phyloP scores from a whole-genome alignment of 92 coral and sea anemone genomes.

The Palythoa grandis region DNA sequence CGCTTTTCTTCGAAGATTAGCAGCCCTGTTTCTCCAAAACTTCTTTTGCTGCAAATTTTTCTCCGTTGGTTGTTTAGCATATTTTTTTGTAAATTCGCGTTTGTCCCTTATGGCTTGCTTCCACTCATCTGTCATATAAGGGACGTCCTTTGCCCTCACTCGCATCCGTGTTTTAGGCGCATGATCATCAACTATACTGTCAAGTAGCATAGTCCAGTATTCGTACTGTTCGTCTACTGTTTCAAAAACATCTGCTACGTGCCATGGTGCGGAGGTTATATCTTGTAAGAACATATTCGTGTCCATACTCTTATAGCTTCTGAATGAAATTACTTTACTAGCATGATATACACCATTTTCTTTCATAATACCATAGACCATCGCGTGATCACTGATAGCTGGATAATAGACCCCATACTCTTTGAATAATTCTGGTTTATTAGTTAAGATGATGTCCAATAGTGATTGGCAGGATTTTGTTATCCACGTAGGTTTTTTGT shows the following conservation, averaged over 20 bases:
- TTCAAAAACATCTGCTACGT: constrained; percentile 24
- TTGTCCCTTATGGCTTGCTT: constrained; percentile 39
- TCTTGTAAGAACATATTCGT: background rate
- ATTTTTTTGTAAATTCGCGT: background rate
- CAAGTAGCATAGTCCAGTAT: constrained; percentile 39
- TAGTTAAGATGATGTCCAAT: constrained; percentile 35
- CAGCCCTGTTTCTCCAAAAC: constrained; percentile 35
- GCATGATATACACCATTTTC: background rate
- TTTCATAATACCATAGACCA: background rate
- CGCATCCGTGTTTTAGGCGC: constrained; percentile 42
- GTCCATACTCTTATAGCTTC: constrained; percentile 21
- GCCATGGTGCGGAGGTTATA: constrained; percentile 37
- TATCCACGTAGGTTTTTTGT: background rate
- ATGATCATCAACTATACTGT: constrained; percentile 25
- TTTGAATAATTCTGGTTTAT: constrained; percentile 40
- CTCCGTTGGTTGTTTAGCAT: background rate
- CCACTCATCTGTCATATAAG: constrained; percentile 44
- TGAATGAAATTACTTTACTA: constrained; percentile 22
- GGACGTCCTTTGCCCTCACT: constrained; percentile 47
- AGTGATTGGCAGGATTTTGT: background rate
- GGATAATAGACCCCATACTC: background rate
- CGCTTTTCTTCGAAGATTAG: constrained; percentile 28
- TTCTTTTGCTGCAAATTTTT: background rate
- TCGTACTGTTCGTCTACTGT: constrained; percentile 40
- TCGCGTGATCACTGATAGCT: background rate